These are phyloP conservation scores for Rynchops niger DNA, from an alignment of 2,113 vertebrate species.

Conservation along the genomic window DNA sequence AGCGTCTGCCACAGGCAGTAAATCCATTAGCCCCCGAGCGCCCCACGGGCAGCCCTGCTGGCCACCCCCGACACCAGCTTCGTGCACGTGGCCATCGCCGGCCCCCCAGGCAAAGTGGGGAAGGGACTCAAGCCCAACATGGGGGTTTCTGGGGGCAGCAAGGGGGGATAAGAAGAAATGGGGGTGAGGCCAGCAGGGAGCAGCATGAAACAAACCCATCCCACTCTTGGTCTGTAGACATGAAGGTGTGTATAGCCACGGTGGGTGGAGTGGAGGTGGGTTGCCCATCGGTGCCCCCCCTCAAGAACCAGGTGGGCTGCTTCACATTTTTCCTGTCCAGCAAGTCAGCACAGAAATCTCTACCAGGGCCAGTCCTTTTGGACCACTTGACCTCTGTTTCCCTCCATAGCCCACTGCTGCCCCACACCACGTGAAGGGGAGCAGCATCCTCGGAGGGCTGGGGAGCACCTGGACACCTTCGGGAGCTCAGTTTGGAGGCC, in stretches of 20 bases:
- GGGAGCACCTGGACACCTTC: not conserved
- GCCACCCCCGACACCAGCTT: not conserved
- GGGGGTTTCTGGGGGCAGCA: not conserved
- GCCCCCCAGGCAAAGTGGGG: not conserved
- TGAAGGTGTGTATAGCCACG: rapidly evolving
- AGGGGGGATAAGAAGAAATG: rapidly evolving
- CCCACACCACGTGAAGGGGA: not conserved
- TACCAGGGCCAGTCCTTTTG: not conserved
- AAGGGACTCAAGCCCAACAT: not conserved
- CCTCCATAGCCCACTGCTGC: not conserved
- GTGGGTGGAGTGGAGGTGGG: not conserved
- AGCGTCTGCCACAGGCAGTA: not conserved
- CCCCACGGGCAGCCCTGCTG: not conserved
- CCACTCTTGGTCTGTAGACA: not conserved
- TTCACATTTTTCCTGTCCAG: not conserved
- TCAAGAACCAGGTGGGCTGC: not conserved
- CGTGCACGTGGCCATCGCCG: rapidly evolving
- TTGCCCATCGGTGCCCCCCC: rapidly evolving
- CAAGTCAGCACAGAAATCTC: not conserved
- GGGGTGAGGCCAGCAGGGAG: not conserved
- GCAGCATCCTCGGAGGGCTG: not conserved
- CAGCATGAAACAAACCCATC: rapidly evolving
- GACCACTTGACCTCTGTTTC: not conserved
- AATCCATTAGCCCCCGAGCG: not conserved
- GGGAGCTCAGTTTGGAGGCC: not conserved